Base-by-base conservation (phyloP, 2,797 vertebrate species). In the Chanos chanos region DNA sequence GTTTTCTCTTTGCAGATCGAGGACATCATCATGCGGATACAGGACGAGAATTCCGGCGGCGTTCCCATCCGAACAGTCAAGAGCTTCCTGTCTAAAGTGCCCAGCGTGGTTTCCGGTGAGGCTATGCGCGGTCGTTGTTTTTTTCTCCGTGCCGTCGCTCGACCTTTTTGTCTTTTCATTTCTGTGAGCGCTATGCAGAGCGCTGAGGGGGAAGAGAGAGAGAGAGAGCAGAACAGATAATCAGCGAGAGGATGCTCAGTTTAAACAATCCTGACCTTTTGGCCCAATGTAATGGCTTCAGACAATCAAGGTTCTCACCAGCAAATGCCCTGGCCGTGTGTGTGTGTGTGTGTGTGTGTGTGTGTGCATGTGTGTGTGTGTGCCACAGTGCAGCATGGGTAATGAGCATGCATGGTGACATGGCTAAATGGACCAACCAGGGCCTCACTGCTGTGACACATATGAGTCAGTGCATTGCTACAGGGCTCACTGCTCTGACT, bases 11-110 rank as follows among this genome's bases (percentile, higher is more conserved):
- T 80, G 39, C 86, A 98, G 95, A 96, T 97, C 64, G 95, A 98
- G 89, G 93, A 94, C 70, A 91, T 96, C 0, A 83, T 96, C 51
- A 91, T 87, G 0, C 90, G 91, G 79, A 94, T 98, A 91, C 95
- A 98, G 65, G 95, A 98, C 77, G 95, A 97, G 81, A 95, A 96
- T 83, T 85, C 91, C 3, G 95, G 95, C 12, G 94, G 95, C 3
- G 93, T 98, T 31, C 89, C 93, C 55, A 91, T 98, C 73, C 90
- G 94, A 54, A 97, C 94, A 1, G 95, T 98, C 73, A 98, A 98
- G 88, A 98, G 94, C 81, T 98, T 98, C 83, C 90, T 98, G 79
- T 96, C 95, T 68, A 98, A 97, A 89, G 96, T 98, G 76, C 95
- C 95, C 72, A 96, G 95, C 16, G 94, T 98, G 0, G 93, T 94